These are phyloP conservation scores for Aramus guarauna DNA, from an alignment of 2,113 vertebrate species.

Conservation along the genomic window DNA sequence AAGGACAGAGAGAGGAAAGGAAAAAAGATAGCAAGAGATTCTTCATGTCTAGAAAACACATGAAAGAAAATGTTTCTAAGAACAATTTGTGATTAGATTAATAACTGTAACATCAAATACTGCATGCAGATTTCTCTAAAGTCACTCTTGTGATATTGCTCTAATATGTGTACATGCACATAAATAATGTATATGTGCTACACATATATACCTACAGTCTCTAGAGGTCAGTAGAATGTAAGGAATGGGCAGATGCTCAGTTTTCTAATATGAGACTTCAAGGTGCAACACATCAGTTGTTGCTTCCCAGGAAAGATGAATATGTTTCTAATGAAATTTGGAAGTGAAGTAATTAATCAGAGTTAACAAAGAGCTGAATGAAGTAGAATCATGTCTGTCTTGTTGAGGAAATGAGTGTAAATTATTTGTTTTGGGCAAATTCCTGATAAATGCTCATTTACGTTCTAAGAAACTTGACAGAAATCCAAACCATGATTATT, in stretches of 20 bases:
- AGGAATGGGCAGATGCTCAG: conserved; percentile 70
- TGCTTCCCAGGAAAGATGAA: conserved; percentile 47
- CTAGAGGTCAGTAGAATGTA: conserved; percentile 84
- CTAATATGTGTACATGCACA: not conserved
- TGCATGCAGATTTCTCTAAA: not conserved
- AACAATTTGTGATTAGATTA: not conserved
- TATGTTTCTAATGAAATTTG: conserved; percentile 57
- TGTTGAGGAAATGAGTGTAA: conserved; percentile 67
- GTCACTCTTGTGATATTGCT: not conserved
- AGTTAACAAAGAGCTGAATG: conserved; percentile 62
- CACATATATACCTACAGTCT: conserved; percentile 70
- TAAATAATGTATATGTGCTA: conserved; percentile 32
- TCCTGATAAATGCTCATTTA: conserved; percentile 67
- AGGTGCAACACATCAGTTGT: conserved; percentile 27
- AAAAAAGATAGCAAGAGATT: not conserved
- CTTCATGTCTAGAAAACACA: not conserved
- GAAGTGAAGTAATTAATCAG: conserved; percentile 71
- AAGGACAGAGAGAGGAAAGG: not conserved
- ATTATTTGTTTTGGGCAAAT: conserved; percentile 74
- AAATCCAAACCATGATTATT: conserved; percentile 61
- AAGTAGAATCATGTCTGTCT: conserved; percentile 57
- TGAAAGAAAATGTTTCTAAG: not conserved
- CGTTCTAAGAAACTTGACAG: conserved; percentile 55
- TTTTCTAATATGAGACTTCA: not conserved
- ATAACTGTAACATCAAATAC: not conserved